Percentiles rank a stretch among this genome's conserved stretches.
phyloP scores from a whole-genome alignment of 2,888 invertebrate species.

The Allygus modestus region DNA sequence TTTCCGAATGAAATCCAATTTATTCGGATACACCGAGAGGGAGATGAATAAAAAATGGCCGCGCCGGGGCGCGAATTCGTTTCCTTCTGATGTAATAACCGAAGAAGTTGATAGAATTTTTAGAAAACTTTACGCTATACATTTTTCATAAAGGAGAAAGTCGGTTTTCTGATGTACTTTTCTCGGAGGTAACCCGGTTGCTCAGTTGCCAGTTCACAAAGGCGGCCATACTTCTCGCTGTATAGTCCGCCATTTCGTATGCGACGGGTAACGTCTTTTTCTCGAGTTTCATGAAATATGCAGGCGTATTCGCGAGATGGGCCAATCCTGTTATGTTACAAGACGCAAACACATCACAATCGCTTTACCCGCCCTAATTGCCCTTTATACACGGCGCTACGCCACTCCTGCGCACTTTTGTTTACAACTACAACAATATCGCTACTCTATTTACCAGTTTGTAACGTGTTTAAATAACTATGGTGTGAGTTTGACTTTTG shows the following conservation, averaged over 20 bases:
- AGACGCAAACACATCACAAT: slow-evolving; percentile 54
- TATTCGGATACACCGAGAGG: slow-evolving; percentile 64
- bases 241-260: slow-evolving; percentile 60
- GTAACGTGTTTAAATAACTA: too few species aligned
- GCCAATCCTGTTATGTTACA: slow-evolving; percentile 45
- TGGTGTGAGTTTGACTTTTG: too few species aligned
- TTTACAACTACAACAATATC: not conserved
- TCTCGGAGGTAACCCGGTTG: slow-evolving; percentile 59
- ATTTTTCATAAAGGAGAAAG: slow-evolving; percentile 68
- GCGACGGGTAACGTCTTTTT: slow-evolving; percentile 63
- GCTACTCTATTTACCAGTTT: too few species aligned
- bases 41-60: slow-evolving; percentile 57
- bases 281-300: slow-evolving; percentile 63
- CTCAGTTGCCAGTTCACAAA: slow-evolving; percentile 56
- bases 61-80: slow-evolving; percentile 60
- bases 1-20: slow-evolving; percentile 67
- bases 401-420: not conserved
- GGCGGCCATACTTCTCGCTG: slow-evolving; percentile 61
- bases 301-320: slow-evolving; percentile 60
- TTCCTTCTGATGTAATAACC: slow-evolving; percentile 64
- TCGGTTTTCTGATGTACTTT: slow-evolving; percentile 63
- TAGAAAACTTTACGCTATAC: slow-evolving; percentile 70
- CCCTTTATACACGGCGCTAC: slow-evolving; percentile 24
- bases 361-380: slow-evolving; percentile 55
- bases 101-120: slow-evolving; percentile 70